Conservation (phyloP, 2,888 invertebrate species). For the Cantharis rustica region DNA sequence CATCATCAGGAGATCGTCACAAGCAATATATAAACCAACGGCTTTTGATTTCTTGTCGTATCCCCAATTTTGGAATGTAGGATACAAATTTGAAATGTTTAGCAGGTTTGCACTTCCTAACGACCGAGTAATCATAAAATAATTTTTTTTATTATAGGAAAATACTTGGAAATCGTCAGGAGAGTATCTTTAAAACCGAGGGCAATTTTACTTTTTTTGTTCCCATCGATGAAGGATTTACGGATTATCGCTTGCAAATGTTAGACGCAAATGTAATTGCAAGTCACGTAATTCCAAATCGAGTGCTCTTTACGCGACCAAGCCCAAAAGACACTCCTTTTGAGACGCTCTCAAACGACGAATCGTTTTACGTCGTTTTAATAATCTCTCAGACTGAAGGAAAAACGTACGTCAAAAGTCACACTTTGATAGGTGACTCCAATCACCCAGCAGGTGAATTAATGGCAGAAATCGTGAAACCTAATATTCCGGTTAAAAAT, state of each 20-base stretch:
- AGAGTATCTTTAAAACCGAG: slow-evolving; percentile 71
- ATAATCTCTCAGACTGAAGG: slow-evolving; percentile 73
- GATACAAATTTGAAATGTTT: slow-evolving; percentile 29
- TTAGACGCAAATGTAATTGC: slow-evolving; percentile 82
- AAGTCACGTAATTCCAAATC: slow-evolving; percentile 83
- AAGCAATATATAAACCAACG: slow-evolving; percentile 61
- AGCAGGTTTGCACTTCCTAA: slow-evolving; percentile 7
- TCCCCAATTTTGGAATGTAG: slow-evolving; percentile 50
- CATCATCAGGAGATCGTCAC: slow-evolving; percentile 63
- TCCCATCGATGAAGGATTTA: slow-evolving; percentile 84
- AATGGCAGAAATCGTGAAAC: slow-evolving; percentile 79
- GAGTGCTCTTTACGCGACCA: slow-evolving; percentile 83
- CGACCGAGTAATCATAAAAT: neutral
- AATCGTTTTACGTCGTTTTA: slow-evolving; percentile 79
- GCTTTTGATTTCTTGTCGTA: slow-evolving; percentile 77
- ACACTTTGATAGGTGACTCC: slow-evolving; percentile 75
- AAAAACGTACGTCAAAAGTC: slow-evolving; percentile 76
- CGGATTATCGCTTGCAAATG: slow-evolving; percentile 63
- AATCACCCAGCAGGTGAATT: slow-evolving; percentile 80
- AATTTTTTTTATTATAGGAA: slow-evolving; percentile 54
- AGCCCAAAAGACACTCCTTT: slow-evolving; percentile 73
- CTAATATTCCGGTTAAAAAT: slow-evolving; percentile 88
- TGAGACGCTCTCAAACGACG: slow-evolving; percentile 78
- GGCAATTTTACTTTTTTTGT: slow-evolving; percentile 86
- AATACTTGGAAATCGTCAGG: slow-evolving; percentile 70